Percentiles rank a stretch among this genome's conserved stretches.
Conservation (phyloP, 2,888 invertebrate genomes). For the Hirtodrosophila confusa region DNA sequence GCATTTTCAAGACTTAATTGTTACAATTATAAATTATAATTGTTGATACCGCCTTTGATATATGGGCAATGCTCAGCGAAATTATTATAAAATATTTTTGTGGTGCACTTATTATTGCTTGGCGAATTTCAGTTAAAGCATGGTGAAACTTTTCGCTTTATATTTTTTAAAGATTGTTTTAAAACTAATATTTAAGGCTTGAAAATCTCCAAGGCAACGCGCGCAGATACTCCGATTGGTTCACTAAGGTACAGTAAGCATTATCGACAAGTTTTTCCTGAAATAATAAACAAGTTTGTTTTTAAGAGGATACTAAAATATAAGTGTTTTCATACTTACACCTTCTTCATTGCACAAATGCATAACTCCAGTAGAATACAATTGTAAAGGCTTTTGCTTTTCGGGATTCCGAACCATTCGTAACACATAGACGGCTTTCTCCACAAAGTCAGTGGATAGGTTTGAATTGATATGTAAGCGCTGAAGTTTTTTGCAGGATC, state of each 20-base stretch:
- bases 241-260: slow-evolving; percentile 23
- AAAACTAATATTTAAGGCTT: neutral
- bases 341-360: slow-evolving; percentile 24
- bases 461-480: slow-evolving; percentile 28
- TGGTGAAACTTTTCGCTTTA: no score
- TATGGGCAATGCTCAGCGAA: slow-evolving; percentile 2
- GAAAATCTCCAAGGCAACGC: slow-evolving; percentile 23
- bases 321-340: slow-evolving; percentile 5
- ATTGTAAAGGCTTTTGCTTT: slow-evolving; percentile 33
- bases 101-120: neutral
- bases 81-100: slow-evolving; percentile 3
- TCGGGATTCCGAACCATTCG: slow-evolving; percentile 11
- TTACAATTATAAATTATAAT: slow-evolving; percentile 51
- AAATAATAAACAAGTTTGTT: neutral
- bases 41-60: slow-evolving; percentile 9
- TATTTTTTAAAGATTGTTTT: no score
- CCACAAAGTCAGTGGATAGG: slow-evolving; percentile 22
- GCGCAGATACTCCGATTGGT: slow-evolving; percentile 10
- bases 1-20: slow-evolving; percentile 55
- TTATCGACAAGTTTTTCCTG: slow-evolving; percentile 29
- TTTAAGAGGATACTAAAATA: no score
- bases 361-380: slow-evolving; percentile 32
- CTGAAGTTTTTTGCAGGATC: slow-evolving; percentile 26
- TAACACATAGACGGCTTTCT: slow-evolving; percentile 15
- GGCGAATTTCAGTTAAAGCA: neutral